Base-by-base conservation (phyloP, 2,797 vertebrate genomes). In the Anguilla obscura region DNA sequence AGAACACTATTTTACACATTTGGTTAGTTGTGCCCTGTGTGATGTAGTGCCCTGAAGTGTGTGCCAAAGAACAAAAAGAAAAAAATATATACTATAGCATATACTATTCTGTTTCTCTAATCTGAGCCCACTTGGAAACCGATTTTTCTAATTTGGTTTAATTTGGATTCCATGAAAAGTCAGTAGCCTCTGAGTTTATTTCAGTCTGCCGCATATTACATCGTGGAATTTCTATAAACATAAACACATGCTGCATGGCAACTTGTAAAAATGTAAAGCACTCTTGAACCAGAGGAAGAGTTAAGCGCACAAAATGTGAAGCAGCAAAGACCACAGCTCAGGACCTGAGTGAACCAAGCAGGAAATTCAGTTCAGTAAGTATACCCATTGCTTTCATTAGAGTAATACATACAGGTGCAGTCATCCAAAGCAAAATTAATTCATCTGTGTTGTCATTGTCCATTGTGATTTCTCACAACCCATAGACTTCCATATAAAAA, bases 161-260 rank as follows among this genome's bases (percentile, higher is more conserved):
- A 58, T 66, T 66, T 66, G 60, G 60, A 66, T 66, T 0, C 60
- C 60, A 66, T 66, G 60, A 66, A 66, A 60, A 66, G 21, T 7
- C 60, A 66, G 24, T 66, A 6, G 18, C 18, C 16, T 3, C 21
- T 18, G 58, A 60, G 12, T 66, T 6, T 66, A n/a, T 66, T 66
- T 66, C 60, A 66, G 60, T n/a, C 21, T 4, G n/a, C 60, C 7
- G 24, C 4, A 66, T 66, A 66, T 66, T 60, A 60, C 21, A 66
- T 66, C 24, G 3, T 66, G 24, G 21, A n/a, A n/a, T 66, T 66
- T 66, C 21, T 66, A 24, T 87, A 89, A 88, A 87, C 89, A 86
- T 88, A 87, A 90, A 90, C 90, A 91, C 90, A 87, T 89, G 89
- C 90, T 87, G 87, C 86, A 86, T 84, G 71, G 87, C 74, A 82